These are phyloP conservation scores for Cyrtonyx montezumae DNA, from an alignment of 2,113 vertebrate genomes.

Conservation along the genomic window DNA sequence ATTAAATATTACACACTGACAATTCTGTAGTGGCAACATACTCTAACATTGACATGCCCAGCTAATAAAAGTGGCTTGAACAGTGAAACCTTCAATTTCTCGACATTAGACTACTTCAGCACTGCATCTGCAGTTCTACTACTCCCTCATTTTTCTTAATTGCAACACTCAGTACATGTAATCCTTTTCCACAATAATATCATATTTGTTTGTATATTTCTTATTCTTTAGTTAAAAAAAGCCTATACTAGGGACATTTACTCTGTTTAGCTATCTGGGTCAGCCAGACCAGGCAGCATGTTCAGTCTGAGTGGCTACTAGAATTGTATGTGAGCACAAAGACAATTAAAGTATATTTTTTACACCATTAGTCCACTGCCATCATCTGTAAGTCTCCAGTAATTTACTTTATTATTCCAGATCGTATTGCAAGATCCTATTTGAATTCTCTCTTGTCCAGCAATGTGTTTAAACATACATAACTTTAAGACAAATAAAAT, in stretches of 20 bases:
- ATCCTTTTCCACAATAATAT: not conserved
- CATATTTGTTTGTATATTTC: not conserved
- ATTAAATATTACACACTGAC: not conserved
- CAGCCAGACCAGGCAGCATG: not conserved
- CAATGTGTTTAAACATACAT: not conserved
- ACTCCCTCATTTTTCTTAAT: not conserved
- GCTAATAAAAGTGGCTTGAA: not conserved
- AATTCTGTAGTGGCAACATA: not conserved
- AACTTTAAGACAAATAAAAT: not conserved
- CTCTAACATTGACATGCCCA: not conserved
- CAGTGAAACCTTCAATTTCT: not conserved
- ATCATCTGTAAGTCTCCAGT: not conserved
- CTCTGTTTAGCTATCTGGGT: accelerated
- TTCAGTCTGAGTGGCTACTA: not conserved
- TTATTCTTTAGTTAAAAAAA: not conserved
- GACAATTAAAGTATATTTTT: not conserved
- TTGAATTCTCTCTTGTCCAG: not conserved
- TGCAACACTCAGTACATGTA: accelerated
- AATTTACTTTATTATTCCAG: not conserved
- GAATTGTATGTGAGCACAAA: not conserved
- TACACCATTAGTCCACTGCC: not conserved
- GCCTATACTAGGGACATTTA: not conserved
- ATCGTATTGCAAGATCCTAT: not conserved
- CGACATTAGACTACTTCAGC: not conserved
- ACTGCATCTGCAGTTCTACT: not conserved